Conservation (phyloP, 2,113 vertebrate genomes). For the Psettodes erumei region DNA sequence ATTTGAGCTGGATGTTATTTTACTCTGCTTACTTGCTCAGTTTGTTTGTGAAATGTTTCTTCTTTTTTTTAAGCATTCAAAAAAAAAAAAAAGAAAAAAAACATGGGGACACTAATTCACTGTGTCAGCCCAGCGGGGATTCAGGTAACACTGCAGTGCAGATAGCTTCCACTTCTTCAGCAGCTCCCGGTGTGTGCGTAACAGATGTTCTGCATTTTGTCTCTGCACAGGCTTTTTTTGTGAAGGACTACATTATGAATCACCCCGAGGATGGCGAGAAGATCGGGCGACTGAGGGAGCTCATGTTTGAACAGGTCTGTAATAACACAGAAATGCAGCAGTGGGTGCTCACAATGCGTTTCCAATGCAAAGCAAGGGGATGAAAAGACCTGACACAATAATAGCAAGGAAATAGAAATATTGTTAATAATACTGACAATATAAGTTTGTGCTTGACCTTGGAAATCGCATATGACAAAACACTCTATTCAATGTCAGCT, state of each 20-base stretch:
- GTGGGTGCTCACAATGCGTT: background rate
- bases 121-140: slow-evolving; percentile 57
- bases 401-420: no score
- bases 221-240: slow-evolving; percentile 91
- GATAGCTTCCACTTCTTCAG: slow-evolving; percentile 12
- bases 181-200: slow-evolving; percentile 38
- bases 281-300: slow-evolving; percentile 93
- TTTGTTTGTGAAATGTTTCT: slow-evolving; percentile 22
- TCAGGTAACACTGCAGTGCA: slow-evolving; percentile 41
- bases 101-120: slow-evolving; percentile 39
- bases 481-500: background rate
- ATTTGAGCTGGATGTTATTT: slow-evolving; percentile 17
- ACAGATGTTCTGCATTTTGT: slow-evolving; percentile 64
- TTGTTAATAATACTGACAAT: background rate
- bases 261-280: slow-evolving; percentile 99
- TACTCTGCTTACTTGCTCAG: background rate
- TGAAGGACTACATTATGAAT: slow-evolving; percentile 96
- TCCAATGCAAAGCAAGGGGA: background rate
- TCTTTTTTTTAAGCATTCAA: slow-evolving; percentile 32
- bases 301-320: slow-evolving; percentile 98
- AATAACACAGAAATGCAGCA: background rate
- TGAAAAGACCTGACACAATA: background rate
- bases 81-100: slow-evolving; percentile 15
- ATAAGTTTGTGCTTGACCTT: background rate
- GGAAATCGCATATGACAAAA: background rate